phyloP scores from a whole-genome alignment of 2,888 invertebrate genomes.

The Sicus ferrugineus region DNA sequence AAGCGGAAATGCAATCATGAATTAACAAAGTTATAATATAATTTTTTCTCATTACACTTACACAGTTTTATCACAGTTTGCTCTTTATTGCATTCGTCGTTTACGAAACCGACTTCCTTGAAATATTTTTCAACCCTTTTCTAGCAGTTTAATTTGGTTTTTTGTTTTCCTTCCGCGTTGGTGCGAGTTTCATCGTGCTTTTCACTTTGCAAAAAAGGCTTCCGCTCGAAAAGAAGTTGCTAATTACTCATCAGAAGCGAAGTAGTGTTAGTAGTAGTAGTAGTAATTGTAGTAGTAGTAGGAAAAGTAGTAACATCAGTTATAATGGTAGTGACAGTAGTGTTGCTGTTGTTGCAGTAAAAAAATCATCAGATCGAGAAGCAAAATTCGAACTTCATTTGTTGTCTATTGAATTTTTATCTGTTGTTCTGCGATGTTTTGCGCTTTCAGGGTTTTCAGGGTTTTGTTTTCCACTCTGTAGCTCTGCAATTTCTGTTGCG shows the following conservation, averaged over 20 bases:
- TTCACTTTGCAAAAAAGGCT: conserved; percentile 3
- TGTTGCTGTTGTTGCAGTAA: neutral
- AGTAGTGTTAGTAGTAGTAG: conserved; percentile 2
- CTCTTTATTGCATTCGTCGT: neutral
- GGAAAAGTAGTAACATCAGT: neutral
- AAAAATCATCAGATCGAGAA: neutral
- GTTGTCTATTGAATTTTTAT: neutral
- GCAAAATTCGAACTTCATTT: neutral
- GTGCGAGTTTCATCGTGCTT: no score
- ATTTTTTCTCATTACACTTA: conserved; percentile 10
- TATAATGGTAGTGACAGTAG: neutral
- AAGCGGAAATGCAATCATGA: conserved; percentile 15
- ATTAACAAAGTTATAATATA: conserved; percentile 33
- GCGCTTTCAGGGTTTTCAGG: neutral
- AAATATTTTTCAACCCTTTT: neutral
- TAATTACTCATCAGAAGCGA: conserved; percentile 27
- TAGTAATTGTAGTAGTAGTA: neutral
- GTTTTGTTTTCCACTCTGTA: neutral
- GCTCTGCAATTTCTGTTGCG: no score
- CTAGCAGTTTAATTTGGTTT: neutral
- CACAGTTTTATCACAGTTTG: neutral
- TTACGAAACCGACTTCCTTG: neutral
- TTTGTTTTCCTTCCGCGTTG: conserved; percentile 5
- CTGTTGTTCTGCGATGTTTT: neutral
- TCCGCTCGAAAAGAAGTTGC: conserved; percentile 33